Percentiles rank a stretch among this genome's conserved stretches.
These are phyloP conservation scores for Pardalotus punctatus DNA, from an alignment of 2,113 vertebrate genomes.

Conservation along the genomic window DNA sequence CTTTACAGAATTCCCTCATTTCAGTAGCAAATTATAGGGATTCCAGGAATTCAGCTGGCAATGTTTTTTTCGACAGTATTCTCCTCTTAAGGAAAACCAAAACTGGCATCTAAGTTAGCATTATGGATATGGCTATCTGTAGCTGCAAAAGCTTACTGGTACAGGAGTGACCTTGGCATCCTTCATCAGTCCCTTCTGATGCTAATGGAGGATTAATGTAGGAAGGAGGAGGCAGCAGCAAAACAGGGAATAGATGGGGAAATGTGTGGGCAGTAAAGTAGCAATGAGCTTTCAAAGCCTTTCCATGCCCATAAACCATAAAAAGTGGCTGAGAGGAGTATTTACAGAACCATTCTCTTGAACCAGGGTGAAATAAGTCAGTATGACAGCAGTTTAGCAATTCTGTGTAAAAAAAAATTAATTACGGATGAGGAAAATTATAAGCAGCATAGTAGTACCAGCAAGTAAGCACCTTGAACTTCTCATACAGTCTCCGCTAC, in stretches of 20 bases:
- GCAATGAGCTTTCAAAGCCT: background rate
- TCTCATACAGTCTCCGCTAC: background rate
- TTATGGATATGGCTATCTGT: background rate
- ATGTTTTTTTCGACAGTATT: background rate
- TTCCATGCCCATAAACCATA: background rate
- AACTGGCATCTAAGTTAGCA: background rate
- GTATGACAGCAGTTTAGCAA: background rate
- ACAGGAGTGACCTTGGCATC: constrained; percentile 39
- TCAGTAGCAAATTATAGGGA: background rate
- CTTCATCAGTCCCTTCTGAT: background rate
- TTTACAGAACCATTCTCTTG: constrained; percentile 8
- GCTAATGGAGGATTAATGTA: constrained; percentile 1
- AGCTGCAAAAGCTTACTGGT: background rate
- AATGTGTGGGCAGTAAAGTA: constrained; percentile 21
- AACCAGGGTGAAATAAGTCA: constrained; percentile 30
- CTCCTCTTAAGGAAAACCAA: background rate
- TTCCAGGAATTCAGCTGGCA: background rate
- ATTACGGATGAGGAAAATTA: background rate
- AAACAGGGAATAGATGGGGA: background rate
- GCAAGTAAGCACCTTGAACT: background rate
- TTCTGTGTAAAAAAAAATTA: background rate
- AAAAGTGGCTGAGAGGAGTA: background rate
- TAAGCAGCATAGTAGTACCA: background rate
- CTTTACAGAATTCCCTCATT: background rate
- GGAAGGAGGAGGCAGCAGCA: background rate